These are phyloP conservation scores for Notiomystis cincta DNA, from an alignment of 2,113 vertebrate genomes.

Conservation along the genomic window DNA sequence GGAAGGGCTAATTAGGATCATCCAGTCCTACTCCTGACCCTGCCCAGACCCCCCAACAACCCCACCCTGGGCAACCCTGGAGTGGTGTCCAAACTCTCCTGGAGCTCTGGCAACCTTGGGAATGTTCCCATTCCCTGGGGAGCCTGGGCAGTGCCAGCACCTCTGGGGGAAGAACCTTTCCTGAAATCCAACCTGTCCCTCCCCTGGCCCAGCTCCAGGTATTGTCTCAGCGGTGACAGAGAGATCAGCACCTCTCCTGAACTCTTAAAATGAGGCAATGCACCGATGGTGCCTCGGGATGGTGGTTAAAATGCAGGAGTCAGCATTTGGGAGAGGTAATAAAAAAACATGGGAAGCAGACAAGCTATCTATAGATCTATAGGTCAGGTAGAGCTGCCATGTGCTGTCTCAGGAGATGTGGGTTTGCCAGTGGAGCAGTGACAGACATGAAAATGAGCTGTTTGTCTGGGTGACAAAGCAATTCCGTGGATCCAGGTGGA, in stretches of 20 bases:
- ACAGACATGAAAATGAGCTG: background rate
- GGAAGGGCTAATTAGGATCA: background rate
- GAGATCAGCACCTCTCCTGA: background rate
- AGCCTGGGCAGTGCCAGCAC: background rate
- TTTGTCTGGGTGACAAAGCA: background rate
- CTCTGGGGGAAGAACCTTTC: background rate
- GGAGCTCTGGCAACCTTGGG: background rate
- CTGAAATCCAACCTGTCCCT: accelerated
- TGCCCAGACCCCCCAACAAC: background rate
- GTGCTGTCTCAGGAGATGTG: background rate
- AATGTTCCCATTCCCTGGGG: background rate
- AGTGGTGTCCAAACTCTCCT: background rate
- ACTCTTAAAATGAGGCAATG: background rate
- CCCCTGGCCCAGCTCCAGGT: background rate
- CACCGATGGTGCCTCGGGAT: background rate
- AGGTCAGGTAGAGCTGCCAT: background rate
- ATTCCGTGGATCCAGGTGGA: background rate
- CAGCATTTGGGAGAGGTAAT: background rate
- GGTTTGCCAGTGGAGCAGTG: background rate
- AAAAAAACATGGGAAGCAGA: background rate
- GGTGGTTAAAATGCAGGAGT: background rate
- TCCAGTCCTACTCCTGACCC: accelerated
- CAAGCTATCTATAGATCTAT: background rate
- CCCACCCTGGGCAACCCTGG: background rate
- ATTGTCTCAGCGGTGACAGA: background rate